Evolutionary conservation across 2,113 vertebrate species (phyloP).

Genomic region (Pandion haliaetus): DNA sequence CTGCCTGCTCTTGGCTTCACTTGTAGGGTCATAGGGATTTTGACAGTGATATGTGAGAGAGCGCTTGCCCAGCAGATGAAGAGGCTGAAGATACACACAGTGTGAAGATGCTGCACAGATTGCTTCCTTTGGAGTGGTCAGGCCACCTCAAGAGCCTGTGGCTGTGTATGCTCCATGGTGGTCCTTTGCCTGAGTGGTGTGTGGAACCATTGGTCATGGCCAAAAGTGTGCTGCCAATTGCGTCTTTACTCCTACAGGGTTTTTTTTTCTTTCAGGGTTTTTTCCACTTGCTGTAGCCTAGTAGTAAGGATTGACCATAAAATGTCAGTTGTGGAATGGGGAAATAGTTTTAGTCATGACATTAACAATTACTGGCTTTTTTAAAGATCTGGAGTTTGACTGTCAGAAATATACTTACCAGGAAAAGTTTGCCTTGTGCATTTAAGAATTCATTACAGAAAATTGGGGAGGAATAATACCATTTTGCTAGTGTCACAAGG

Average conservation of each 20-base stretch:
- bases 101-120: not conserved
- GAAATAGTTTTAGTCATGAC: not conserved
- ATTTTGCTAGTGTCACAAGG: not conserved
- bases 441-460: not conserved
- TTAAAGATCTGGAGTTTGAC: not conserved
- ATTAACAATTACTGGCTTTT: not conserved
- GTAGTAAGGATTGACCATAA: not conserved
- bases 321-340: not conserved
- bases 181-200: not conserved
- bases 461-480: not conserved
- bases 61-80: not conserved
- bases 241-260: not conserved
- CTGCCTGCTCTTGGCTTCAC: not conserved
- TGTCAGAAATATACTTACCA: not conserved
- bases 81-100: not conserved
- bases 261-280: not conserved
- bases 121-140: not conserved
- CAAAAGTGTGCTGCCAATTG: not conserved
- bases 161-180: not conserved
- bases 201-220: not conserved
- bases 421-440: not conserved
- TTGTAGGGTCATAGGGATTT: not conserved
- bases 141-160: not conserved
- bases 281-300: not conserved
- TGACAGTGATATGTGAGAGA: rapidly evolving